A percentile compares a stretch with the other conserved stretches of the same genome.
These are phyloP conservation scores for Catharus bicknelli DNA, from an alignment of 2,113 vertebrate genomes.

Conservation along the genomic window DNA sequence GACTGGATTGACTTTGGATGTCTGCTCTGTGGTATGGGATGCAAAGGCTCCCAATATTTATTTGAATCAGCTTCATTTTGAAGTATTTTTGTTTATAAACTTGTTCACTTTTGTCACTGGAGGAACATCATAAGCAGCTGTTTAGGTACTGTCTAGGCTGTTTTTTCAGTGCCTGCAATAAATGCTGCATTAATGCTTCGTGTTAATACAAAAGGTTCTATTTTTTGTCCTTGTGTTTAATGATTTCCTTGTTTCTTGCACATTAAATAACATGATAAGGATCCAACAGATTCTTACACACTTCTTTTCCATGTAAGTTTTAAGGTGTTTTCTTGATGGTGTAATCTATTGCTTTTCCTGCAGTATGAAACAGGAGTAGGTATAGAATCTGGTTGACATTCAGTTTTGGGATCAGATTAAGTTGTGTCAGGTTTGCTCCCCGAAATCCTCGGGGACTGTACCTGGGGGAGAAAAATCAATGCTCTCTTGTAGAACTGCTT, in stretches of 20 bases:
- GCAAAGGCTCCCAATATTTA: background rate
- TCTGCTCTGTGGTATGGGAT: background rate
- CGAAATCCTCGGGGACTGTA: background rate
- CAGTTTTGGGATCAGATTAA: conserved; percentile 18
- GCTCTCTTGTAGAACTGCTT: background rate
- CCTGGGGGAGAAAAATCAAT: conserved; percentile 25
- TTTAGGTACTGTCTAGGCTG: background rate
- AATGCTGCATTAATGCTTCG: background rate
- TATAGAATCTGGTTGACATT: background rate
- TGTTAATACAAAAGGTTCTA: background rate
- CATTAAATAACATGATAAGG: background rate
- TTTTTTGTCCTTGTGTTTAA: background rate
- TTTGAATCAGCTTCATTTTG: background rate
- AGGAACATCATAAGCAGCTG: background rate
- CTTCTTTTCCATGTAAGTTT: background rate
- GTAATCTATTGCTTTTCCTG: background rate
- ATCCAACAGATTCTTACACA: background rate
- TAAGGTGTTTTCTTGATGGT: background rate
- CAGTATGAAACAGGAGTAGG: background rate
- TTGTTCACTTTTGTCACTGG: background rate
- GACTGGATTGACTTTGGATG: background rate
- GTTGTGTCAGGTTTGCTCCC: background rate
- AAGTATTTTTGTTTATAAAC: background rate
- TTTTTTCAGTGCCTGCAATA: background rate
- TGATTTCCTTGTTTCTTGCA: background rate